Evolutionary conservation across 1,140 invertebrate genomes (phyloP).

Genomic region (Pseudomyrmex pallidus): DNA sequence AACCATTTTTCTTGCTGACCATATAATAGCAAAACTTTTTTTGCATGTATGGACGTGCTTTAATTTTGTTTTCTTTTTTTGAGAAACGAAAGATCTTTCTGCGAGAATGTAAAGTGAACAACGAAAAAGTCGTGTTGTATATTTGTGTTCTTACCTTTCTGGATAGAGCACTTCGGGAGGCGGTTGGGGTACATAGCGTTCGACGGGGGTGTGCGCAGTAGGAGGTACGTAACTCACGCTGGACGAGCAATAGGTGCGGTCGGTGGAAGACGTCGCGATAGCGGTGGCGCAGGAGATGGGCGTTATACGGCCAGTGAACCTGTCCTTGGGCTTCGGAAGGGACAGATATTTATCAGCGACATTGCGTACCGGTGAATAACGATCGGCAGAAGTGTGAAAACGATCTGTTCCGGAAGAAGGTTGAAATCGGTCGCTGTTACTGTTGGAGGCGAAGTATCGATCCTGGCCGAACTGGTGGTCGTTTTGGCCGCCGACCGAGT

Average conservation of each 20-base stretch:
- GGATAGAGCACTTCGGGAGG: constrained; percentile 85
- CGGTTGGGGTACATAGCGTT: constrained; percentile 88
- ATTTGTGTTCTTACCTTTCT: constrained; percentile 70
- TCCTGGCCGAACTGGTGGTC: constrained; percentile 74
- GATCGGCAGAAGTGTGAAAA: constrained; percentile 76
- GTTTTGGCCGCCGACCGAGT: constrained; percentile 20
- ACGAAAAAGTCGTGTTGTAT: no score
- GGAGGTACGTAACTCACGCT: constrained; percentile 87
- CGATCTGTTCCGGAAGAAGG: constrained; percentile 75
- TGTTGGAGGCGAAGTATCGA: constrained; percentile 66
- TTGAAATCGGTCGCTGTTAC: constrained; percentile 70
- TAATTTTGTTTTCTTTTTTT: no score
- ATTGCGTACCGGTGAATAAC: constrained; percentile 79
- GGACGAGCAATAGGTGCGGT: constrained; percentile 74
- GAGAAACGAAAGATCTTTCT: no score
- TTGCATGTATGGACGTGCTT: no score
- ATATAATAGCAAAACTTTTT: no score
- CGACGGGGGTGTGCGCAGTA: constrained; percentile 89
- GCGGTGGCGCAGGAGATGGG: constrained; percentile 78
- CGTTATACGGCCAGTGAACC: constrained; percentile 81
- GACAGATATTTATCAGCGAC: constrained; percentile 83
- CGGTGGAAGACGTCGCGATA: constrained; percentile 71
- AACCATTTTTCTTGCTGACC: no score
- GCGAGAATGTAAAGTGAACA: no score
- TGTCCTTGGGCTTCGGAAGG: constrained; percentile 84